A percentile compares a stretch with the other conserved stretches of the same genome.
These are phyloP conservation scores for Trogon surrucura DNA, from an alignment of 2,113 vertebrate genomes.

Conservation along the genomic window DNA sequence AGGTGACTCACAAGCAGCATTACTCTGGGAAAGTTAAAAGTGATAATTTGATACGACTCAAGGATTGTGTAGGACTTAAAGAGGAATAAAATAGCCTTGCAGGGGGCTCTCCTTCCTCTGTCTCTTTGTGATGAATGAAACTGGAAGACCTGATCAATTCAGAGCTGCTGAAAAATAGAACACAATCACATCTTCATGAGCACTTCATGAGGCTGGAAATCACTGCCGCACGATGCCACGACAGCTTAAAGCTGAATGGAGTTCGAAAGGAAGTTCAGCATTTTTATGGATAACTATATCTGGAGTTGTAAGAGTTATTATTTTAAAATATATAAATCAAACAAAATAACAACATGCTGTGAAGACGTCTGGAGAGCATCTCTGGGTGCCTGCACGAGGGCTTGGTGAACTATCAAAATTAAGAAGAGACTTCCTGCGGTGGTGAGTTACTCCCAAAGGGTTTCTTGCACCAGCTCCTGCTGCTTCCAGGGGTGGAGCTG, in stretches of 20 bases:
- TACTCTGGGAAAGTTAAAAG: not conserved
- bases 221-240: fast-evolving
- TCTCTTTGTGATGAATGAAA: not conserved
- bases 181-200: not conserved
- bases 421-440: not conserved
- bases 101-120: not conserved
- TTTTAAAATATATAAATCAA: not conserved
- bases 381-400: not conserved
- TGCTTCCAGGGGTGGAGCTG: not conserved
- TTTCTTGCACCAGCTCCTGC: not conserved
- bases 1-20: slow-evolving; percentile 62
- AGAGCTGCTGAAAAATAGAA: slow-evolving; percentile 1
- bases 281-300: not conserved
- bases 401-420: fast-evolving
- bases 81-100: slow-evolving; percentile 16
- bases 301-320: not conserved
- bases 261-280: not conserved
- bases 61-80: slow-evolving; percentile 1
- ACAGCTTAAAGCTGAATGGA: not conserved
- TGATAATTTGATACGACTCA: not conserved
- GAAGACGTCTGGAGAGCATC: not conserved
- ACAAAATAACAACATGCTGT: not conserved
- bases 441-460: not conserved
- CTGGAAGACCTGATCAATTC: not conserved
- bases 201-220: not conserved